These are phyloP conservation scores for Drosophila paulistorum DNA, from an alignment of 1,140 invertebrate species.

Conservation along the genomic window DNA sequence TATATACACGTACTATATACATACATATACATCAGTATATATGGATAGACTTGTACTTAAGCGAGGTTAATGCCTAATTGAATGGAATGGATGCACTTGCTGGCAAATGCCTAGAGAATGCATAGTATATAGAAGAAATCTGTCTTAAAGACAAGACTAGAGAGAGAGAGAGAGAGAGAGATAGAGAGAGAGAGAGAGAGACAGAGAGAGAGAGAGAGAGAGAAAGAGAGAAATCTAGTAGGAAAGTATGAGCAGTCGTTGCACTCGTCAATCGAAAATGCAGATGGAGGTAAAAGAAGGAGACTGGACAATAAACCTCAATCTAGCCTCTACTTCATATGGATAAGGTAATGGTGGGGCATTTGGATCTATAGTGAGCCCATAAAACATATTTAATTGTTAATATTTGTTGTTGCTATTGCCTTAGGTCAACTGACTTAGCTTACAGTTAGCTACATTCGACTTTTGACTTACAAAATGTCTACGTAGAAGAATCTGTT, in stretches of 20 bases:
- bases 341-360: too few relatives aligned
- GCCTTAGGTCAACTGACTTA: constrained; percentile 8
- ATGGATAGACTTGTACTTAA: constrained; percentile 12
- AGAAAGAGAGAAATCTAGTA: background rate
- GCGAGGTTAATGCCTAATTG: constrained; percentile 11
- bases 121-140: background rate
- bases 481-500: too few relatives aligned
- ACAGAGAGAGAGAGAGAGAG: background rate
- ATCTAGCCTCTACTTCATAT: background rate
- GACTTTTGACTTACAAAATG: too few relatives aligned
- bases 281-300: constrained; percentile 7
- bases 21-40: background rate
- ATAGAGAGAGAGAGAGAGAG: background rate
- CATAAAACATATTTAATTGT: too few relatives aligned
- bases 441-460: background rate
- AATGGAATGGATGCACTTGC: constrained; percentile 13
- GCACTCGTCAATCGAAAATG: constrained; percentile 12
- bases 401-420: background rate
- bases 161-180: background rate
- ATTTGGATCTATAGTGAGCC: background rate
- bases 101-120: background rate
- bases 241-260: background rate
- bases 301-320: constrained; percentile 6
- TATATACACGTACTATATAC: background rate
- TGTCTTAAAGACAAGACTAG: constrained; percentile 15